These are phyloP conservation scores for Lacanobia wlatinum DNA, from an alignment of 2,888 invertebrate species.

Conservation along the genomic window DNA sequence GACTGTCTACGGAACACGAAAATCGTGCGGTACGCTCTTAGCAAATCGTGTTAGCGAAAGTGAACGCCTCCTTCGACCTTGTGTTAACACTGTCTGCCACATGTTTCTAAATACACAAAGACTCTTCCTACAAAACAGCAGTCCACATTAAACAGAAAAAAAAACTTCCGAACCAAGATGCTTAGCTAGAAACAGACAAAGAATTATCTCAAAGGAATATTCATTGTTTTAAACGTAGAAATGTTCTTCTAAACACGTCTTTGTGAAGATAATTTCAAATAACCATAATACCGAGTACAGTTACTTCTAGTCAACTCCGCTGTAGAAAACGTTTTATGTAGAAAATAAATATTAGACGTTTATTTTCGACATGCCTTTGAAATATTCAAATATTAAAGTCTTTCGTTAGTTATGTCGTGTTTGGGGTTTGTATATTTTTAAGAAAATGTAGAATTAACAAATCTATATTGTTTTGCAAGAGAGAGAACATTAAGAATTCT, in stretches of 20 bases:
- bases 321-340: constrained; percentile 30
- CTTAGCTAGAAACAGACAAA: constrained; percentile 13
- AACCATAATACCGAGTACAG: constrained; percentile 22
- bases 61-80: constrained; percentile 83
- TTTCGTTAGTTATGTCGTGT: background rate
- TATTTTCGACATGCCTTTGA: constrained; percentile 36
- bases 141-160: constrained; percentile 33
- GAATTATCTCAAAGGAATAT: constrained; percentile 24
- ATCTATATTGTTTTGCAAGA: background rate
- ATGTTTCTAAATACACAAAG: constrained; percentile 46
- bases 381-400: constrained; percentile 3
- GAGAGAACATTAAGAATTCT: constrained; percentile 11
- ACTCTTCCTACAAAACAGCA: constrained; percentile 30
- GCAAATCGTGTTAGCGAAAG: constrained; percentile 82
- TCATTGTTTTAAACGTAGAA: constrained; percentile 36
- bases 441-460: constrained; percentile 2
- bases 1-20: constrained; percentile 66
- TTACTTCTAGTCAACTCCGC: constrained; percentile 21
- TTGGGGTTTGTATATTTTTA: background rate
- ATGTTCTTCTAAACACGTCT: constrained; percentile 22
- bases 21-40: constrained; percentile 72
- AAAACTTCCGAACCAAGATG: constrained; percentile 9
- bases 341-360: constrained; percentile 34
- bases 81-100: constrained; percentile 69
- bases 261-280: constrained; percentile 34